phyloP scores from a whole-genome alignment of 2,888 invertebrate species.

The Dasypolia templi region DNA sequence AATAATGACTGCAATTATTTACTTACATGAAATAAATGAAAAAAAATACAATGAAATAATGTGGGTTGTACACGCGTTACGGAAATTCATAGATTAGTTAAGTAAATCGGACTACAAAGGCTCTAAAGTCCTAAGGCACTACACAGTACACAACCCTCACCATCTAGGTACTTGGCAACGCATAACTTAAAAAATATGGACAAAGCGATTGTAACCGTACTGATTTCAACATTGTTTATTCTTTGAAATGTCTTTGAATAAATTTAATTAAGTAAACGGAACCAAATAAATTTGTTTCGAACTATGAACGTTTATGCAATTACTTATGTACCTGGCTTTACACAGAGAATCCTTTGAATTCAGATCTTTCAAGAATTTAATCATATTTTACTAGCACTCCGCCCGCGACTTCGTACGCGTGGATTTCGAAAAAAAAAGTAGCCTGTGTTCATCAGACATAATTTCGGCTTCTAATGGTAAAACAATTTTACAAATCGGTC shows the following conservation, averaged over 20 bases:
- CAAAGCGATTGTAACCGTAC: not conserved
- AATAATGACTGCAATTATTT: not conserved
- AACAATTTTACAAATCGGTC: no score
- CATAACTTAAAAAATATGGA: not conserved
- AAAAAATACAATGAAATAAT: no score
- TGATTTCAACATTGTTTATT: not conserved
- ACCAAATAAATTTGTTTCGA: constrained; percentile 13
- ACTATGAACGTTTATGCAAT: constrained; percentile 19
- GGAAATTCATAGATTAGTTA: not conserved
- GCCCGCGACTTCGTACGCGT: no score
- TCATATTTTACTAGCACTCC: not conserved
- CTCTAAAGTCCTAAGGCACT: not conserved
- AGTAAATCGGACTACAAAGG: not conserved
- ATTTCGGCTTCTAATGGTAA: no score
- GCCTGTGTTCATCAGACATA: no score
- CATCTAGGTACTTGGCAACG: not conserved
- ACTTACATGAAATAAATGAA: no score
- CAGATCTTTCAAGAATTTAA: not conserved
- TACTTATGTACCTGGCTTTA: not conserved
- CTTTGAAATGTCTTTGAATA: constrained; percentile 1
- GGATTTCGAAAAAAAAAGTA: no score
- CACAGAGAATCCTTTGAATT: constrained; percentile 10
- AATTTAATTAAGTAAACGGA: constrained; percentile 13
- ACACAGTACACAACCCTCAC: not conserved
- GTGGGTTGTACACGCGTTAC: no score